Percentiles rank a stretch among this genome's conserved stretches.
phyloP scores from a whole-genome alignment of 2,888 invertebrate species.

The Anorthoa munda region DNA sequence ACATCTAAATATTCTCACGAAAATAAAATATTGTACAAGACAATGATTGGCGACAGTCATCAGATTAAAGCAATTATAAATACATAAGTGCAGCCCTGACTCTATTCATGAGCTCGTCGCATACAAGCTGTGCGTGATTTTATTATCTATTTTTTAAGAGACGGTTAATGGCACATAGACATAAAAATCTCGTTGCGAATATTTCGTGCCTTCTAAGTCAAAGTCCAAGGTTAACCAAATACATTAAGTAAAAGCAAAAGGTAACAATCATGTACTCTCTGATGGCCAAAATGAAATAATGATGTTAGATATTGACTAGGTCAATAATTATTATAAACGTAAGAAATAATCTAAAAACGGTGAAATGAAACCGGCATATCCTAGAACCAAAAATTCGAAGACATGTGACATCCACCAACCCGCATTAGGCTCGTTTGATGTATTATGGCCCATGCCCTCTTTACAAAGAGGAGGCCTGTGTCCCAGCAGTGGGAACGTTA shows the following conservation, averaged over 20 bases:
- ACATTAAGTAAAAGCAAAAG: conserved; percentile 11
- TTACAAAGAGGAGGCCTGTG: too few species aligned
- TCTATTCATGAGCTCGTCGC: conserved; percentile 12
- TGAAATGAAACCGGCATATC: too few species aligned
- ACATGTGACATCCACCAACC: too few species aligned
- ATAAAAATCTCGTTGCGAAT: conserved; percentile 12
- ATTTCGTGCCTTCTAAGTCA: conserved; percentile 17
- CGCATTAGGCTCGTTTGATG: too few species aligned
- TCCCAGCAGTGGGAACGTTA: too few species aligned
- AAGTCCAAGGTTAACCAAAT: conserved; percentile 3
- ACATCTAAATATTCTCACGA: conserved; percentile 14
- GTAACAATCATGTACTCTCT: neutral
- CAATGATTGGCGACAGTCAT: conserved; percentile 1
- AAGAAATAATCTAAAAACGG: neutral
- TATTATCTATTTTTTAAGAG: conserved; percentile 21
- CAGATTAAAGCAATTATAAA: neutral
- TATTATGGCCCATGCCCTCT: too few species aligned
- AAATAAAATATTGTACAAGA: neutral
- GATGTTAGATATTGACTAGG: neutral
- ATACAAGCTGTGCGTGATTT: conserved; percentile 29
- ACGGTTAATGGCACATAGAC: neutral
- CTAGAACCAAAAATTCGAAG: too few species aligned
- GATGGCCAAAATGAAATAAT: neutral
- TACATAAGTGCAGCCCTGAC: conserved; percentile 36
- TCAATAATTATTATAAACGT: too few species aligned